Base-by-base conservation (phyloP, 2,888 invertebrate species). In the Calameuta idolon region DNA sequence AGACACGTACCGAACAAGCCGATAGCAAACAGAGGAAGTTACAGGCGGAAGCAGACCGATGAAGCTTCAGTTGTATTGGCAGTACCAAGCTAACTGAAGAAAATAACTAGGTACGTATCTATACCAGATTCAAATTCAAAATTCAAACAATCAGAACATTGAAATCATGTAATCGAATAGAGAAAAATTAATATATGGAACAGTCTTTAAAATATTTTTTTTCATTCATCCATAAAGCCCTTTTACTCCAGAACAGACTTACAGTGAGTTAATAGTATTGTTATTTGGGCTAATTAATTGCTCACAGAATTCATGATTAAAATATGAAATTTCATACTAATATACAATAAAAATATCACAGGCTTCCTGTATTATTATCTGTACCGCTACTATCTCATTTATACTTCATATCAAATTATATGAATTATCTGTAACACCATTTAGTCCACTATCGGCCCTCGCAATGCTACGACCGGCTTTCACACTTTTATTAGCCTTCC, bases 1-100 rank as follows among this genome's bases (percentile, higher is more conserved):
- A 37, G 74, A 69, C 76, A 87, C 88, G 55, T 89, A 89, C 89
- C 89, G 75, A 80, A 76, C 73, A 81, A 83, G 83, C 83, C 86
- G 82, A 86, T 77, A 78, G 81, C 78, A 82, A 85, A 87, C 77
- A 86, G 85, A 89, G 86, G 81, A 83, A 83, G 82, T 78, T 68
- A 73, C 11, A 35, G 37, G 75, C 75, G 74, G 69, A 77, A 78
- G 15, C 71, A 34, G 73, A 76, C 69, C 37, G n/a, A 69, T 30
- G 71, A 55, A 71, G 33, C 71, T 55, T 9, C 2, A 55, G 23
- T 23, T 55, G 23, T 9, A 9, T 55, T 23, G 9, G 55, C 23
- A 55, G 23, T 55, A 55, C 55, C 55, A 55, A 55, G 9, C 23
- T 23, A 9, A 23, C 23, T 55, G 3, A 55, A 5, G 9, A 40